Conservation (phyloP, 2,797 vertebrate species). For the Petrocephalus schoutedeni region DNA sequence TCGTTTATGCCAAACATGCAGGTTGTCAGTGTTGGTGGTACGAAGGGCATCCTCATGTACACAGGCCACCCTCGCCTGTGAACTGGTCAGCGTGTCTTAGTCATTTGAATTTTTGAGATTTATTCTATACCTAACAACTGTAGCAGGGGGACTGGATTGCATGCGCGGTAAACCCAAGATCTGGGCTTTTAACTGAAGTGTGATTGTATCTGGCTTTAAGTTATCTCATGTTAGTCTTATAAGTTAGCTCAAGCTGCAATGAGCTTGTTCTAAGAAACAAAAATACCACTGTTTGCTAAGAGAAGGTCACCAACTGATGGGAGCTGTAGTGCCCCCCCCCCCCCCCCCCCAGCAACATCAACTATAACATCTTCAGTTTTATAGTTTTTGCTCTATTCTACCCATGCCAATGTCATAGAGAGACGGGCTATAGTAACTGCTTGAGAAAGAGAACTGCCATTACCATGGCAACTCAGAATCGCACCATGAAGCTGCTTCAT, state of each 20-base stretch:
- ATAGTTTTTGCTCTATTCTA: neutral
- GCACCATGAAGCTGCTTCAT: neutral
- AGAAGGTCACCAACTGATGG: neutral
- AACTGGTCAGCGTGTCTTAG: neutral
- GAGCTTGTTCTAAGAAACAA: neutral
- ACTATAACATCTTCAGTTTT: neutral
- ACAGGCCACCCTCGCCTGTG: neutral
- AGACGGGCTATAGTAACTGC: neutral
- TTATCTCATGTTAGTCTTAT: neutral
- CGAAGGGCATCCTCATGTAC: conserved; percentile 25
- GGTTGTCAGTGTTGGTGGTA: conserved; percentile 31
- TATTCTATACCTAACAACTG: neutral
- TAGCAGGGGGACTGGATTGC: neutral
- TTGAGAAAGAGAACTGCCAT: neutral
- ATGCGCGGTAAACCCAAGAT: neutral
- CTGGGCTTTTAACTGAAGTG: neutral
- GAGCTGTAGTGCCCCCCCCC: neutral
- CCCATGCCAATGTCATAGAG: neutral
- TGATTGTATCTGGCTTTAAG: neutral
- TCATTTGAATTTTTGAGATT: neutral
- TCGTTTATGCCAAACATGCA: conserved; percentile 26
- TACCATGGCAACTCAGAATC: conserved; percentile 9
- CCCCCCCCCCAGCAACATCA: neutral
- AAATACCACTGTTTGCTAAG: neutral
- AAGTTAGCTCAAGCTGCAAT: neutral